Evolutionary conservation across 2,888 invertebrate species (phyloP).

Genomic region (Patella caerulea): DNA sequence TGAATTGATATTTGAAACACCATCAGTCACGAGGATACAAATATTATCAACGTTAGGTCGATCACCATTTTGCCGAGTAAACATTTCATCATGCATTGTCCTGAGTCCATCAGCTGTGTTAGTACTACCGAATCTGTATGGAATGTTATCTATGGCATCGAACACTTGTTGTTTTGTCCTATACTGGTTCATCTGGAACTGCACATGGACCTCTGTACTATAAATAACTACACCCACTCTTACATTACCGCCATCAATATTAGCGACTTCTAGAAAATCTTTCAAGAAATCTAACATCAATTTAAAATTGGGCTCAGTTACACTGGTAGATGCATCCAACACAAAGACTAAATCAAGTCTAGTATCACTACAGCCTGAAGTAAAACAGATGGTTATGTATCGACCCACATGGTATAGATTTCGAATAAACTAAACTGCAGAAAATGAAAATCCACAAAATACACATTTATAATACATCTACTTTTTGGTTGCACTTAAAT

Average conservation of each 20-base stretch:
- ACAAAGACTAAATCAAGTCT: slow-evolving; percentile 45
- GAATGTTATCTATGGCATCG: slow-evolving; percentile 35
- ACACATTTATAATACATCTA: too few relatives aligned
- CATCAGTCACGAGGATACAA: slow-evolving; percentile 49
- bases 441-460: too few relatives aligned
- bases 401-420: too few relatives aligned
- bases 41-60: slow-evolving; percentile 41
- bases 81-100: slow-evolving; percentile 46
- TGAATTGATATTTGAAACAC: slow-evolving; percentile 52
- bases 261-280: slow-evolving; percentile 39
- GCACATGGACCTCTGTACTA: slow-evolving; percentile 37
- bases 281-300: slow-evolving; percentile 49
- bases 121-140: slow-evolving; percentile 41
- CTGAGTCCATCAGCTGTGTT: slow-evolving; percentile 50
- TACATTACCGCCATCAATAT: slow-evolving; percentile 45
- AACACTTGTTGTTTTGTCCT: slow-evolving; percentile 29
- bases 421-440: not conserved
- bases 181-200: slow-evolving; percentile 45
- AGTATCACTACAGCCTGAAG: slow-evolving; percentile 22
- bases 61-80: slow-evolving; percentile 45
- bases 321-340: slow-evolving; percentile 55
- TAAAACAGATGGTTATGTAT: not conserved
- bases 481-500: too few relatives aligned
- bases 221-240: slow-evolving; percentile 49
- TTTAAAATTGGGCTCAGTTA: slow-evolving; percentile 46